Base-by-base conservation (phyloP, 2,888 invertebrate genomes). In the Eupeodes latifasciatus region DNA sequence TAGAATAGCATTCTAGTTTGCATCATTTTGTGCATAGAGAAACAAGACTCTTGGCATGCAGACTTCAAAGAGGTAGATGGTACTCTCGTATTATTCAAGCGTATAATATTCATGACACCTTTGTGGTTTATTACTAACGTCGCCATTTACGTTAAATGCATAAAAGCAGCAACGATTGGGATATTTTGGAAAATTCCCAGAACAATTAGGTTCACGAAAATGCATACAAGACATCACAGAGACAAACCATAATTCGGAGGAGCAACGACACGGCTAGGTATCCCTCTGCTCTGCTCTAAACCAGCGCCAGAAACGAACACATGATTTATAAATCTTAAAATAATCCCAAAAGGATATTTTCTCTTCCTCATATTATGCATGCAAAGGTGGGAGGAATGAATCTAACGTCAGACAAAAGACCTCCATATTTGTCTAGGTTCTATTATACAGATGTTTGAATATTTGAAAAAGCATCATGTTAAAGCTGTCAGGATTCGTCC, bases 71-170 rank as follows among this genome's bases (percentile, higher is more conserved):
- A 27, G 27, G 27, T 27, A 27, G 27, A 3, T 27, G 27, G 27
- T 27, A 27, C 27, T 27, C 27, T 27, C 3, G 27, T 27, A 27
- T 27, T 27, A 27, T 27, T 16, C 11, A 69, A 12, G 14, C 40
- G n/a, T 55, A 71, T 40, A 55, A n/a, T 69, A 55, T 19, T 71
- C 71, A 71, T 71, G 55, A 71, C 71, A 55, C 71, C 71, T 55
- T 36, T 44, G 55, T 55, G 71, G 40, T 19, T 44, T 55, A 55
- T 71, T 55, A 71, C n/a, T 1, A 27, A 27, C 40, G 0, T 40
- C 40, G 9, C 9, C 40, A 40, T 40, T 40, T 40, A 40, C 9
- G 40, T 40, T 40, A 5, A 7, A 9, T 40, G 5, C 40, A 40
- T 40, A 40, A 40, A 40, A 40, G 40, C 40, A 40, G 40, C 40